These are phyloP conservation scores for Tupiocoris notatus DNA, from an alignment of 2,888 invertebrate species.

Conservation along the genomic window DNA sequence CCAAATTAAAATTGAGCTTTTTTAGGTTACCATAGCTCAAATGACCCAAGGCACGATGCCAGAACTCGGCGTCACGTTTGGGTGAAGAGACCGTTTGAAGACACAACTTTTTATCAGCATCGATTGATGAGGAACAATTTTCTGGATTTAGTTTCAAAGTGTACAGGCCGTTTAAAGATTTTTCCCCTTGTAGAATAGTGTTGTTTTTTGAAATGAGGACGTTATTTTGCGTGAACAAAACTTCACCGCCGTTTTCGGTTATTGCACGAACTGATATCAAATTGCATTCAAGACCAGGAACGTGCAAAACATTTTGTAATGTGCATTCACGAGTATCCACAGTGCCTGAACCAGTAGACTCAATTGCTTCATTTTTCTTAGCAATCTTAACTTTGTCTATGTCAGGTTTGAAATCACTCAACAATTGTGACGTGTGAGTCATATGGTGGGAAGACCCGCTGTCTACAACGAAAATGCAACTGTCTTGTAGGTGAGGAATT, in stretches of 20 bases:
- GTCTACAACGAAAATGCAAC: slow-evolving; percentile 17
- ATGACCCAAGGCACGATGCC: slow-evolving; percentile 36
- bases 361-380: slow-evolving; percentile 20
- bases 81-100: slow-evolving; percentile 10
- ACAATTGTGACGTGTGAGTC: slow-evolving; percentile 5
- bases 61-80: slow-evolving; percentile 12
- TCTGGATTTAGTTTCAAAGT: slow-evolving; percentile 6
- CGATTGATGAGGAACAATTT: too few species aligned
- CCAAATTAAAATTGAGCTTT: slow-evolving; percentile 18
- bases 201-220: slow-evolving; percentile 17
- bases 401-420: slow-evolving; percentile 21
- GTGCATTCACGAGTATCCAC: too few species aligned
- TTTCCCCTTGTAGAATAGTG: slow-evolving; percentile 30
- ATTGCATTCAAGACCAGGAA: too few species aligned
- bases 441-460: slow-evolving; percentile 25
- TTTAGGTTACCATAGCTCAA: slow-evolving; percentile 21
- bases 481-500: slow-evolving; percentile 1
- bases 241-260: not conserved
- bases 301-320: too few species aligned
- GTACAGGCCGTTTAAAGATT: slow-evolving; percentile 26
- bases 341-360: slow-evolving; percentile 10
- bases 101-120: not conserved
- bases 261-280: not conserved
- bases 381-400: too few species aligned
- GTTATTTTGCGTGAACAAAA: not conserved